These are phyloP conservation scores for Oasisia sp. DNA, from an alignment of 2,888 invertebrate genomes.

Conservation along the genomic window DNA sequence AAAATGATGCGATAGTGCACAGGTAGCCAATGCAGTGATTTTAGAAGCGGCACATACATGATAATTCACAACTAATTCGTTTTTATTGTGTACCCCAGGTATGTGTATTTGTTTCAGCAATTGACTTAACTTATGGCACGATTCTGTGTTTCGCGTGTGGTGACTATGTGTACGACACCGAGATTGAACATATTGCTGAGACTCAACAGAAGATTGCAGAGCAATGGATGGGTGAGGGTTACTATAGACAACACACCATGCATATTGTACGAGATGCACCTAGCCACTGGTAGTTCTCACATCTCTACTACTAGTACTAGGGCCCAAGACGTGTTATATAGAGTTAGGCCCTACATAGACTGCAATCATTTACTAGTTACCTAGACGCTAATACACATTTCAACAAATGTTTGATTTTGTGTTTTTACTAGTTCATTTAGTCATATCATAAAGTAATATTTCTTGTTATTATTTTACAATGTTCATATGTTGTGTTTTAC, in stretches of 20 bases:
- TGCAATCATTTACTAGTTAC: no score
- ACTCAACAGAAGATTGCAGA: slow-evolving; percentile 51
- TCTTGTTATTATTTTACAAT: slow-evolving; percentile 8
- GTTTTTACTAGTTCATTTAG: not conserved
- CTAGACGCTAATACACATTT: not conserved
- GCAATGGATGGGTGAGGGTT: not conserved
- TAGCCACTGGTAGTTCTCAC: not conserved
- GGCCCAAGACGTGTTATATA: no score
- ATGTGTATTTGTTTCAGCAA: slow-evolving; percentile 65
- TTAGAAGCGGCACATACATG: no score
- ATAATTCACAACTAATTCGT: not conserved
- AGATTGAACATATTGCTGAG: slow-evolving; percentile 69
- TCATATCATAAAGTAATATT: not conserved
- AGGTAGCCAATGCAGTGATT: no score
- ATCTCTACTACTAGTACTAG: no score
- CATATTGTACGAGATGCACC: slow-evolving; percentile 32
- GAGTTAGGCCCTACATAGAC: no score
- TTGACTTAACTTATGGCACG: slow-evolving; percentile 89
- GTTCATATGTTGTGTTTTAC: not conserved
- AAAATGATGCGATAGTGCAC: no score
- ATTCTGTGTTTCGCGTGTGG: slow-evolving; percentile 89
- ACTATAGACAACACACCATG: not conserved
- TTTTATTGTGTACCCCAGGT: no score
- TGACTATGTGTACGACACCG: slow-evolving; percentile 90
- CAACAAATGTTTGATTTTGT: not conserved